Evolutionary conservation across 2,113 vertebrate genomes (phyloP).

Genomic region (Rana temporaria): DNA sequence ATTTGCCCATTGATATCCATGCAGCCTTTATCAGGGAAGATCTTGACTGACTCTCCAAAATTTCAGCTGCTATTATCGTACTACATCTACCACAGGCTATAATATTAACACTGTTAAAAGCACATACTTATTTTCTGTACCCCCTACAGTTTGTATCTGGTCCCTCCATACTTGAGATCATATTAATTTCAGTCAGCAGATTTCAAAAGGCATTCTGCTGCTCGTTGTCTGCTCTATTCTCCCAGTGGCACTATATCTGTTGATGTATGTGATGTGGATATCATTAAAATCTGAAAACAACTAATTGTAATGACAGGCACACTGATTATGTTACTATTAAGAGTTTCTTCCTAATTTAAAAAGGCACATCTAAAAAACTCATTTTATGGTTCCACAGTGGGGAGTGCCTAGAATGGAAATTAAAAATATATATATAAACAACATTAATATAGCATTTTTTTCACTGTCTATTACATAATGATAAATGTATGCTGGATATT

Average conservation of each 20-base stretch:
- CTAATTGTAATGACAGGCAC: constrained; percentile 27
- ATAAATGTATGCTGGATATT: not conserved
- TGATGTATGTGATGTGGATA: constrained; percentile 24
- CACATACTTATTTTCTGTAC: not conserved
- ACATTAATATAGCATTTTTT: not conserved
- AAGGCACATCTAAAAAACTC: not conserved
- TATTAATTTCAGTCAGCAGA: constrained; percentile 13
- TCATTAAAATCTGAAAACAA: constrained; percentile 24
- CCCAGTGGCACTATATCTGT: constrained; percentile 15
- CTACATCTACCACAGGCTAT: not conserved
- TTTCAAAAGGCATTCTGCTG: constrained; percentile 14
- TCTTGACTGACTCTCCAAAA: too few species aligned
- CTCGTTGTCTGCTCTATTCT: not conserved
- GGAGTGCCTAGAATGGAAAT: not conserved
- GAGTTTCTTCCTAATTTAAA: constrained; percentile 15
- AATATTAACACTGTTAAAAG: not conserved
- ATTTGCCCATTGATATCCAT: too few species aligned
- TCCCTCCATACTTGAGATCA: not conserved
- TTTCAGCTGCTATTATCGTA: too few species aligned
- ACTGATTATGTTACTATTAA: constrained; percentile 6
- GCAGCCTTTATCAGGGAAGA: too few species aligned
- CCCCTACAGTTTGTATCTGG: constrained; percentile 14
- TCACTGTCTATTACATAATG: not conserved
- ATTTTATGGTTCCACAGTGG: constrained; percentile 2
- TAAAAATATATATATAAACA: not conserved